These are phyloP conservation scores for Etia nguti DNA, from an alignment of 2,113 vertebrate genomes.

Conservation along the genomic window DNA sequence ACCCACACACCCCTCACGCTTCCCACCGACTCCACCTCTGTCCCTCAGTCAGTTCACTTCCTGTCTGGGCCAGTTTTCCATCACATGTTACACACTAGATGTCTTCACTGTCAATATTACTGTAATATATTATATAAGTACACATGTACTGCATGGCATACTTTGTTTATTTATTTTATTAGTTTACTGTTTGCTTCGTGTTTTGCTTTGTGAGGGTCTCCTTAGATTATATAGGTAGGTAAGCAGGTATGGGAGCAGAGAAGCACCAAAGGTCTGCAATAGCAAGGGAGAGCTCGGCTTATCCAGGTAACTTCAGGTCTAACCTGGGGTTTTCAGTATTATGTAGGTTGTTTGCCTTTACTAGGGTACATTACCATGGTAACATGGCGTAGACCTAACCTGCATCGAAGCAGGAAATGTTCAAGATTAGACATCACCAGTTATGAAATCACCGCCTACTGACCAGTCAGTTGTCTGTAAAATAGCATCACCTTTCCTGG, in stretches of 20 bases:
- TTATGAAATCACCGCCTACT: background rate
- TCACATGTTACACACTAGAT: constrained; percentile 43
- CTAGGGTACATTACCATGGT: background rate
- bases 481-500: background rate
- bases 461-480: fast-evolving
- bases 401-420: background rate
- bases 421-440: background rate
- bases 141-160: background rate
- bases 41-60: background rate
- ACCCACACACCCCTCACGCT: background rate
- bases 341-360: background rate
- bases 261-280: background rate
- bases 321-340: background rate
- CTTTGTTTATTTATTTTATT: background rate
- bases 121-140: background rate
- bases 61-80: constrained; percentile 22
- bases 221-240: background rate
- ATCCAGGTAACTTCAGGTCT: background rate
- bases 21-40: background rate
- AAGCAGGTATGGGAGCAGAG: background rate
- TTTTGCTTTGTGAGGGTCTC: background rate
- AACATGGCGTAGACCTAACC: fast-evolving
- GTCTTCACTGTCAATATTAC: constrained; percentile 39
- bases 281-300: background rate
- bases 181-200: background rate